Evolutionary conservation across 2,888 invertebrate genomes (phyloP), one percentile per base, ranked within the genome.

Genomic region (Mythimna impura): DNA sequence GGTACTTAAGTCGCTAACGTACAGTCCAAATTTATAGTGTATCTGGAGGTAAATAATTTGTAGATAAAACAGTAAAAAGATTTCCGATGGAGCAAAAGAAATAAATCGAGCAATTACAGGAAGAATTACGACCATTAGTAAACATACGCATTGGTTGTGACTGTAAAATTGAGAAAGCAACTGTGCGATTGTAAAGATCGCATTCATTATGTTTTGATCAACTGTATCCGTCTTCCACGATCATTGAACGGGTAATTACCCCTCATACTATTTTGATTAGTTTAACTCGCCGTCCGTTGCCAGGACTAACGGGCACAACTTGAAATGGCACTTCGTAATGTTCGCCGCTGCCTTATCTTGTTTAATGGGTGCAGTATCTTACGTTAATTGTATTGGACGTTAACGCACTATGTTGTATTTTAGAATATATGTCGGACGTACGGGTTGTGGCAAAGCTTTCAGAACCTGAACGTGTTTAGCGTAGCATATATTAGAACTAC

Each of bases 181-280:
- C 47, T 64, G 50, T 52, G 71, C 70, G 60, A 66, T 74, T 84
- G 78, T 71, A 71, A 50, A 66, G 83, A 82, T 73, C 66, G 58
- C 62, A 63, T 61, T 64, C 47, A 85, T 72, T 76, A 81, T 60
- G 74, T 85, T 82, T 84, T 71, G 74, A 84, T 82, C 83, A 75
- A 63, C 71, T 36, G 73, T 82, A 75, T 85, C 74, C 71, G 76
- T 62, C 36, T 74, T 67, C 66, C 20, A 36, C 75, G 78, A 76
- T 74, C 77, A 74, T 81, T 75, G 75, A 85, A 73, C 78, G 70
- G 50, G 62, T 72, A 83, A 83, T 81, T 85, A 83, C 76, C 66
- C 61, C 50, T 55, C 50, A 67, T 73, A 72, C 70, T 73, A 78
- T 76, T 82, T 71, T 50, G 71, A 75, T 82, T 77, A 73, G 75